Conservation (phyloP, 2,113 vertebrate species). For the Plecotus auritus region DNA sequence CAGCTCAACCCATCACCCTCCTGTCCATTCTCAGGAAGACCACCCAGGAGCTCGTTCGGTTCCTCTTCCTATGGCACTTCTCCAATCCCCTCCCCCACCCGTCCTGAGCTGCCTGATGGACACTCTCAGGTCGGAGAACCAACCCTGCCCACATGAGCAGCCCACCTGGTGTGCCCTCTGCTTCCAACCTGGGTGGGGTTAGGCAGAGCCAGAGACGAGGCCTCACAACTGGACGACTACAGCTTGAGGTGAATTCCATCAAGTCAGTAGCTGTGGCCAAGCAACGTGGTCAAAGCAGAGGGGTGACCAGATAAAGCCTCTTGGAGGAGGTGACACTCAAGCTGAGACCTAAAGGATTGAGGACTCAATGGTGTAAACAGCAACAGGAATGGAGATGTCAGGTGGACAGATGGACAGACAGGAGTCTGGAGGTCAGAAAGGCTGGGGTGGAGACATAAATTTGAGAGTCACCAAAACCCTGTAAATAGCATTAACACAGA, state of each 20-base stretch:
- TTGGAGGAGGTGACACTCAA: neutral
- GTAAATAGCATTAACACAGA: neutral
- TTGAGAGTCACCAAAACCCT: neutral
- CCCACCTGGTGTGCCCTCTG: neutral
- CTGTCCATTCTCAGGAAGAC: neutral
- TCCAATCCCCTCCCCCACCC: neutral
- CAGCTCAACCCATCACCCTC: neutral
- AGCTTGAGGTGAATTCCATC: too few species aligned
- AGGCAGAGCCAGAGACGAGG: neutral
- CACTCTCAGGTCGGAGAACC: neutral
- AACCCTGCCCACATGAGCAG: neutral
- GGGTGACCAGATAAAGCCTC: neutral
- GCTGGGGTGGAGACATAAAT: neutral
- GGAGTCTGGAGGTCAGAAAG: neutral
- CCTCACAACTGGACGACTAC: neutral
- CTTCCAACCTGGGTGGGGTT: neutral
- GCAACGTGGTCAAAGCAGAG: neutral
- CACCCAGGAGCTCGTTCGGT: rapidly evolving
- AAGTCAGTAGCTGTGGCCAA: neutral
- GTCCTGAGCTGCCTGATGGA: neutral
- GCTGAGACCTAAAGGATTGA: neutral
- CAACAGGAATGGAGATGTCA: neutral
- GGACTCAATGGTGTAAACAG: neutral
- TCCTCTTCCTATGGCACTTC: neutral
- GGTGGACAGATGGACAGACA: too few species aligned